Conservation (phyloP, 2,888 invertebrate genomes). For the Yponomeuta evonymella region DNA sequence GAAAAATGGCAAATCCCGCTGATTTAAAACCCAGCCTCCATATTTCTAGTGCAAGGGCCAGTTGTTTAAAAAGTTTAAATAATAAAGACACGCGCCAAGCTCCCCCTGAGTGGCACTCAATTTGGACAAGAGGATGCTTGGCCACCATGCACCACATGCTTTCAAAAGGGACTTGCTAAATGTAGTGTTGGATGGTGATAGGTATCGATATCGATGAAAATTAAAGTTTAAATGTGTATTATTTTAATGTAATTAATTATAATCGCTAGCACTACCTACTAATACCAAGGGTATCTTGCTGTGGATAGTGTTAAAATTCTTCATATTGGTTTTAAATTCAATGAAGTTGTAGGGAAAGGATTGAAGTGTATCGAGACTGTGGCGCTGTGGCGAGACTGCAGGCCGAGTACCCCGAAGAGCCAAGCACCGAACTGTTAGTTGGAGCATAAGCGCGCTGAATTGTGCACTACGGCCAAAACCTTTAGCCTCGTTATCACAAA, state of each 20-base stretch:
- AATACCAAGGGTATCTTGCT: no score
- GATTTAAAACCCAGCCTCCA: background rate
- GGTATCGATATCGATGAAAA: slow-evolving; percentile 10
- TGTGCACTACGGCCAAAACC: background rate
- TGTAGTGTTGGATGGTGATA: slow-evolving; percentile 3
- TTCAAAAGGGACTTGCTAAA: slow-evolving; percentile 16
- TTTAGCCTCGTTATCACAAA: no score
- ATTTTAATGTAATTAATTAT: no score
- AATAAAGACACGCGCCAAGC: slow-evolving; percentile 23
- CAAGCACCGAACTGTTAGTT: no score
- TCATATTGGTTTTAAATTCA: no score
- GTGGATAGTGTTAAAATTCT: no score
- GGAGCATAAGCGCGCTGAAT: no score
- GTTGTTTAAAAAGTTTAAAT: slow-evolving; percentile 18
- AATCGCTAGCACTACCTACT: no score
- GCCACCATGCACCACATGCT: slow-evolving; percentile 33
- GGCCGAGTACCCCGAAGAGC: no score
- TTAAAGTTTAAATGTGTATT: background rate
- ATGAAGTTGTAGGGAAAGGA: no score
- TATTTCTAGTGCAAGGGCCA: background rate
- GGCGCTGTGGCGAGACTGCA: no score
- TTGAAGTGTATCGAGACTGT: no score
- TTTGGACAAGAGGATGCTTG: slow-evolving; percentile 35
- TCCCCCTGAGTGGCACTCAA: slow-evolving; percentile 41
- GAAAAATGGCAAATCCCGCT: background rate